phyloP scores from a whole-genome alignment of 2,113 vertebrate genomes.

The Dasyurus viverrinus region DNA sequence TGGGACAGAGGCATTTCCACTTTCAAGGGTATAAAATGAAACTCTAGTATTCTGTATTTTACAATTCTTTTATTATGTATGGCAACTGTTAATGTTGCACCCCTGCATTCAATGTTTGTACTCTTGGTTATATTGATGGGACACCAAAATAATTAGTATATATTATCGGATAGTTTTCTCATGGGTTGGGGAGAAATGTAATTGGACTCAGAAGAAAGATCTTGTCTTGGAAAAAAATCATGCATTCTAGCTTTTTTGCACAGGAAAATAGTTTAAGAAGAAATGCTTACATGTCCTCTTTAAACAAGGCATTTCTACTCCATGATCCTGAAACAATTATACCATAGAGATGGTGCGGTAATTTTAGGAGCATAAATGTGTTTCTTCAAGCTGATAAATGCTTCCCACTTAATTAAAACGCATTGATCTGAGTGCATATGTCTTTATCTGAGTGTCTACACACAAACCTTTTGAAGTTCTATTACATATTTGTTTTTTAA shows the following conservation, averaged over 20 bases:
- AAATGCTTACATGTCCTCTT: not conserved
- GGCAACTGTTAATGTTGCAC: not conserved
- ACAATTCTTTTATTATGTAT: not conserved
- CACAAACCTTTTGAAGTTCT: conserved; percentile 51
- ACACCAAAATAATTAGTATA: not conserved
- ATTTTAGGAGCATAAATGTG: conserved; percentile 20
- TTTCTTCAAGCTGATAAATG: conserved; percentile 54
- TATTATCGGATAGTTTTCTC: not conserved
- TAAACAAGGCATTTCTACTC: not conserved
- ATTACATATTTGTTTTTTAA: conserved; percentile 62
- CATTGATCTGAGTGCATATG: conserved; percentile 69
- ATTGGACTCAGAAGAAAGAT: not conserved
- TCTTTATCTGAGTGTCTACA: conserved; percentile 60
- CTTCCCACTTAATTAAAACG: conserved; percentile 74
- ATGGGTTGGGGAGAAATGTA: not conserved
- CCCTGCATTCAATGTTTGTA: not conserved
- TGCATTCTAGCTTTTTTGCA: not conserved
- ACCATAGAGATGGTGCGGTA: conserved; percentile 47
- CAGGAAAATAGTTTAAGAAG: not conserved
- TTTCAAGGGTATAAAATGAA: not conserved
- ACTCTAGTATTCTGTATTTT: not conserved
- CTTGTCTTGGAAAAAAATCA: not conserved
- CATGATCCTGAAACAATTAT: conserved; percentile 40
- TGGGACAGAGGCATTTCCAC: not conserved
- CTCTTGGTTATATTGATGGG: not conserved